Evolutionary conservation across 2,888 invertebrate species (phyloP), one percentile per base, ranked within the genome.

Genomic region (Phortica magna): DNA sequence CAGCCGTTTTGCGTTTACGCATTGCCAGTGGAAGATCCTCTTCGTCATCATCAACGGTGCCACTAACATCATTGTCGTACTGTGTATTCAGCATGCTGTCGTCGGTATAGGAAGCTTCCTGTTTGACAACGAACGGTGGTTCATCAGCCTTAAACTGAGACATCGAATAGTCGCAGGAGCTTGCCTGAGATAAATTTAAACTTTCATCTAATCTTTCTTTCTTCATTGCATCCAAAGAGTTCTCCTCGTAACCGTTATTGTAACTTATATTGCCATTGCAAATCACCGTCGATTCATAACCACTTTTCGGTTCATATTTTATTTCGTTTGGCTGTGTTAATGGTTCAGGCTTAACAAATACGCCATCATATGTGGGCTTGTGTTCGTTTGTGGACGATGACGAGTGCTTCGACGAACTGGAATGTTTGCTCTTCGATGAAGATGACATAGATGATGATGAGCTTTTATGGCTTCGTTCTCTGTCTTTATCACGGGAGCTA

Each of bases 11-110:
- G 6, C 83, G 83, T 77, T 88, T 91, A 4, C 88, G 88, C 76
- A 92, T 93, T 93, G 96, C 96, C 93, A 96, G 91, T 83, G 96
- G 96, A 71, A 94, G 89, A 91, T 97, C 96, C 89, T 96, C 96
- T 81, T 96, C 95, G 80, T 95, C 95, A 2, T 94, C 94, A 17
- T 94, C 92, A 71, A 91, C 92, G 64, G 85, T 75, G 19, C 71
- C 73, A 61, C 65, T 57, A 3, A 81, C 78, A n/a, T 85, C 84
- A 77, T 90, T 83, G 75, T 85, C 80, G 41, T 84, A 19, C 42
- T 42, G 68, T 17, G 10, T 42, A 17, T 31, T 82, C 53, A 88
- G 73, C 42, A 77, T 77, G 77, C 89, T 90, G 61, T 92, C 93
- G 12, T 92, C 91, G 4, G 89, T 89, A 53, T 88, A 89, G 7